A percentile compares a stretch with the other conserved stretches of the same genome.
These are phyloP conservation scores for Drosophila flavopinicola DNA, from an alignment of 2,888 invertebrate genomes.

Conservation along the genomic window DNA sequence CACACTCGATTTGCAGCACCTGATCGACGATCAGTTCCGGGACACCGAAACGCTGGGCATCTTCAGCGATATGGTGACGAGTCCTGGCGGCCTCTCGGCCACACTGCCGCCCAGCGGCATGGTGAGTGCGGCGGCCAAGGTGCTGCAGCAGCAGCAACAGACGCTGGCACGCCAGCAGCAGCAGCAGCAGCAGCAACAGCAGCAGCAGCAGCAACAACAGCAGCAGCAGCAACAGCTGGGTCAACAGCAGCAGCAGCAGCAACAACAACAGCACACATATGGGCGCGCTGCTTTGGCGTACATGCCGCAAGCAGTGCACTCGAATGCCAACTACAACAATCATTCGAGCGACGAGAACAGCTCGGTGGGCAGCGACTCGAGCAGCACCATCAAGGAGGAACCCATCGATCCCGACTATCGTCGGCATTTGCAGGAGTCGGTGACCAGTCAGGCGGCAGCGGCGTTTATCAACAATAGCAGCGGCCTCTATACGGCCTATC, in stretches of 20 bases:
- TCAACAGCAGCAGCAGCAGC: slow-evolving; percentile 81
- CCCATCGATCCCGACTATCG: slow-evolving; percentile 92
- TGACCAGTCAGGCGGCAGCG: slow-evolving; percentile 74
- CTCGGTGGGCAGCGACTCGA: slow-evolving; percentile 87
- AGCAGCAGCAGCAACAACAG: slow-evolving; percentile 81
- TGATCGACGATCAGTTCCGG: slow-evolving; percentile 96
- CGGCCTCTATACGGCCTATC: slow-evolving; percentile 81
- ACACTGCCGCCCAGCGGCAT: slow-evolving; percentile 83
- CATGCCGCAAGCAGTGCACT: slow-evolving; percentile 96
- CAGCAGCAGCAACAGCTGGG: slow-evolving; percentile 74
- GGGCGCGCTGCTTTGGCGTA: slow-evolving; percentile 92
- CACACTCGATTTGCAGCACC: slow-evolving; percentile 94
- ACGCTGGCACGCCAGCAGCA: slow-evolving; percentile 82
- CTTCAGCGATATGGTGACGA: slow-evolving; percentile 92
- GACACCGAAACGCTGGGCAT: slow-evolving; percentile 90
- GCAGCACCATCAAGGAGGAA: slow-evolving; percentile 94
- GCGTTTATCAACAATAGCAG: slow-evolving; percentile 82
- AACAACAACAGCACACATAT: slow-evolving; percentile 78
- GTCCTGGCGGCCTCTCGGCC: slow-evolving; percentile 83
- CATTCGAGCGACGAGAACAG: slow-evolving; percentile 86
- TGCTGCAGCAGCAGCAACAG: slow-evolving; percentile 82
- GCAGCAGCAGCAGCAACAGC: slow-evolving; percentile 82
- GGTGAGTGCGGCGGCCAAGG: slow-evolving; percentile 84
- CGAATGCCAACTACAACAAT: slow-evolving; percentile 85
- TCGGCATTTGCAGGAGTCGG: slow-evolving; percentile 86